Base-by-base conservation (phyloP, 2,797 vertebrate species). In the Argyrosomus regius region DNA sequence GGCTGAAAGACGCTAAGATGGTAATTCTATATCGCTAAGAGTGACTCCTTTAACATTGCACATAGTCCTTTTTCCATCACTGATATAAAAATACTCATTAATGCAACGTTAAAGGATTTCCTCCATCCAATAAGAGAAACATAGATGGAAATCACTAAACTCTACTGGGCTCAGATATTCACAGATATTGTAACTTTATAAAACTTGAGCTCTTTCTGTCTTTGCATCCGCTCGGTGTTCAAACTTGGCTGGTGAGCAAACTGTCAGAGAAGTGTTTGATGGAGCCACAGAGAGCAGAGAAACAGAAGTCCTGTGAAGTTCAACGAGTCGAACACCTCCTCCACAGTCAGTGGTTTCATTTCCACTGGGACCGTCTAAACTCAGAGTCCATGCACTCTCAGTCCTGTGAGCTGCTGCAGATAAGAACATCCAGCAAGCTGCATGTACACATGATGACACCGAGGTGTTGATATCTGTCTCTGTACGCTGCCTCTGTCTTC, bases 271-370 rank as follows among this genome's bases (percentile, higher is more conserved):
- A 28, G 73, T 67, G 76, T 72, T 11, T 61, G 74, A 60, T 6
- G 58, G 41, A 20, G 46, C 39, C 18, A 5, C 31, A 16, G 64
- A 76, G 14, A 60, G 60, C 58, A 45, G 66, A 60, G 53, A 66
- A 62, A 58, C 72, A 52, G 24, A 64, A 52, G 57, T 61, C 60
- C 59, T 61, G 62, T 70, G 56, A 46, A 50, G 63, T 35, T 68
- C 52, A 46, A 13, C 10, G 1, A 59, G 72, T 49, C 8, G 28
- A 83, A 56, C 59, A 16, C 18, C 75, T 43, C 70, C 77, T 82
- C 72, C 70, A 78, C 69, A n/a, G 75, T 81, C 39, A 17, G 45
- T 59, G 84, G 77, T 85, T 83, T 83, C 59, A 82, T 84, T 72
- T 77, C 86, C 71, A 49, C 73, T 17, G 81, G 84, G 84, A 74